Conservation (phyloP, 2,888 invertebrate species). For the Encarsia formosa region DNA sequence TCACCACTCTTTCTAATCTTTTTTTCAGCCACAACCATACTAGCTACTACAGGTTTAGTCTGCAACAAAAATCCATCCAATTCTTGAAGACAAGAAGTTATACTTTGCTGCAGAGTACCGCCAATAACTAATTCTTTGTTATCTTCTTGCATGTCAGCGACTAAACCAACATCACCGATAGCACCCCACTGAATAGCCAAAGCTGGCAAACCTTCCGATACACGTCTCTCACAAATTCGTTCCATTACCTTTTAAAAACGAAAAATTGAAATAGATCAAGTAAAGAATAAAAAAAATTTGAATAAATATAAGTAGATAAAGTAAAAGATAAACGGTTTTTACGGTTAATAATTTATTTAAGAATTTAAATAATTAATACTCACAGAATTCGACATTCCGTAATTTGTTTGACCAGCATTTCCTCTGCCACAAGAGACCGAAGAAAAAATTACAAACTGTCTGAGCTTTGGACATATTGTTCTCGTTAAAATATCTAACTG, state of each 20-base stretch:
- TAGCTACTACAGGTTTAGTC: slow-evolving; percentile 64
- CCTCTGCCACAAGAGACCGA: slow-evolving; percentile 63
- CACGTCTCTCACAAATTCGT: slow-evolving; percentile 56
- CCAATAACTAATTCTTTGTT: slow-evolving; percentile 66
- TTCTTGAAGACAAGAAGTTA: slow-evolving; percentile 74
- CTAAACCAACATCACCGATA: slow-evolving; percentile 69
- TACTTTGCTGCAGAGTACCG: slow-evolving; percentile 82
- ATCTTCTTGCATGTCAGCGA: slow-evolving; percentile 72
- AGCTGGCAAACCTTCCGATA: slow-evolving; percentile 55
- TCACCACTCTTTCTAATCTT: slow-evolving; percentile 59
- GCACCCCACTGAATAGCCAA: slow-evolving; percentile 65
- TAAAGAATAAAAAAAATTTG: too few relatives aligned
- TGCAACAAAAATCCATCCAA: slow-evolving; percentile 70
- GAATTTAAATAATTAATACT: slow-evolving; percentile 36
- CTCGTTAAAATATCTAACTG: slow-evolving; percentile 57
- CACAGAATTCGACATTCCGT: slow-evolving; percentile 55
- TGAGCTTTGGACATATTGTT: slow-evolving; percentile 48
- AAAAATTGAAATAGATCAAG: too few relatives aligned
- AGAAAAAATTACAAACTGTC: slow-evolving; percentile 62
- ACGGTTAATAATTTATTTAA: too few relatives aligned
- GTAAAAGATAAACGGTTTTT: too few relatives aligned
- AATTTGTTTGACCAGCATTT: slow-evolving; percentile 63
- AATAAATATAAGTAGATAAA: too few relatives aligned
- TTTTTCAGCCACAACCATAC: slow-evolving; percentile 86
- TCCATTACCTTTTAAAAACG: slow-evolving; percentile 52